Conservation (phyloP, 2,797 vertebrate species). For the Aphelocoma californica region DNA sequence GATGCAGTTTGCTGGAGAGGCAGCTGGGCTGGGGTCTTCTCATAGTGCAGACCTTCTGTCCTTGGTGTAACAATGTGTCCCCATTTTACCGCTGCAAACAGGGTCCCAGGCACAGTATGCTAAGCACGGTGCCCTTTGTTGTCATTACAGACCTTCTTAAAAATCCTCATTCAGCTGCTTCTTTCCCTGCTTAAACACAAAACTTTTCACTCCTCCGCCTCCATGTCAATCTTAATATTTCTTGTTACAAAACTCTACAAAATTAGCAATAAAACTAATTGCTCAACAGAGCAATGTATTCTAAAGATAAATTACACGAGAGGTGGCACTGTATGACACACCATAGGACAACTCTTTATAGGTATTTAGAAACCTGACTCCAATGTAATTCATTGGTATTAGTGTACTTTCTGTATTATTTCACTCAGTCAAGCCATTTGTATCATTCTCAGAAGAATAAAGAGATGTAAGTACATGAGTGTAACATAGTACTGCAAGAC, state of each 20-base stretch:
- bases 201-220: neutral
- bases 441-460: neutral
- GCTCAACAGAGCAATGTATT: neutral
- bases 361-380: neutral
- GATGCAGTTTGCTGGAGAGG: neutral
- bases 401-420: neutral
- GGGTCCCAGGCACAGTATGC: neutral
- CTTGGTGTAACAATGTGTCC: neutral
- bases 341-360: neutral
- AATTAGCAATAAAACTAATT: neutral
- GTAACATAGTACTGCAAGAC: neutral
- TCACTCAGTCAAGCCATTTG: neutral
- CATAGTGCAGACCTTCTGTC: neutral
- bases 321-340: neutral
- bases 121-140: neutral
- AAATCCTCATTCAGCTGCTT: neutral
- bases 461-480: neutral
- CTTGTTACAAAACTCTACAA: neutral
- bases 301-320: neutral
- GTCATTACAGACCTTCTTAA: neutral
- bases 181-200: neutral
- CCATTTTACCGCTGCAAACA: neutral
- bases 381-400: neutral
- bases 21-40: neutral
- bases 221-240: neutral